Conservation (phyloP, 2,888 invertebrate species). For the Bibio marci region DNA sequence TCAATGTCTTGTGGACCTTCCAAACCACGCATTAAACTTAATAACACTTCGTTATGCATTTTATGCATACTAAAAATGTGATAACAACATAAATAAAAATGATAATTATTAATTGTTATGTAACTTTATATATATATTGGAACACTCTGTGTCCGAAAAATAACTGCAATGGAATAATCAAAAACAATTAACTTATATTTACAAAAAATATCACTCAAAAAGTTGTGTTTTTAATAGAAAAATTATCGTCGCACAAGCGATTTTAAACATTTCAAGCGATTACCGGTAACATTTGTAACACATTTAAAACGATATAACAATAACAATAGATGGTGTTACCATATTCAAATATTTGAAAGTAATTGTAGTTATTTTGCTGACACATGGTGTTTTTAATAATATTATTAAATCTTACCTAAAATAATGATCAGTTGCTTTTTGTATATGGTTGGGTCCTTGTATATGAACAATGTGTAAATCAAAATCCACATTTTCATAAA, state of each 20-base stretch:
- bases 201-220: too few relatives aligned
- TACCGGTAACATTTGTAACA: background rate
- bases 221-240: too few relatives aligned
- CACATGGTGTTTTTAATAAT: too few relatives aligned
- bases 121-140: too few relatives aligned
- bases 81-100: background rate
- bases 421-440: constrained; percentile 37
- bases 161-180: too few relatives aligned
- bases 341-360: too few relatives aligned
- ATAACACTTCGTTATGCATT: constrained; percentile 49
- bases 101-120: background rate
- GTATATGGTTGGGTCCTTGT: constrained; percentile 42
- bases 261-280: background rate
- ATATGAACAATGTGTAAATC: constrained; percentile 49
- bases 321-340: too few relatives aligned
- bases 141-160: too few relatives aligned
- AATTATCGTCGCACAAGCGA: too few relatives aligned
- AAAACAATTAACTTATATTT: too few relatives aligned
- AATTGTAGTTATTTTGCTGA: too few relatives aligned
- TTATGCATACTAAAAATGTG: constrained; percentile 29
- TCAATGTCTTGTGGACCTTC: constrained; percentile 85
- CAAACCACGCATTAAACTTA: constrained; percentile 56
- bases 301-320: background rate
- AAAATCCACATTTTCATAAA: constrained; percentile 58
- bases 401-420: constrained; percentile 36